phyloP scores from a whole-genome alignment of 2,113 vertebrate species.

The Dendropsophus ebraccatus region DNA sequence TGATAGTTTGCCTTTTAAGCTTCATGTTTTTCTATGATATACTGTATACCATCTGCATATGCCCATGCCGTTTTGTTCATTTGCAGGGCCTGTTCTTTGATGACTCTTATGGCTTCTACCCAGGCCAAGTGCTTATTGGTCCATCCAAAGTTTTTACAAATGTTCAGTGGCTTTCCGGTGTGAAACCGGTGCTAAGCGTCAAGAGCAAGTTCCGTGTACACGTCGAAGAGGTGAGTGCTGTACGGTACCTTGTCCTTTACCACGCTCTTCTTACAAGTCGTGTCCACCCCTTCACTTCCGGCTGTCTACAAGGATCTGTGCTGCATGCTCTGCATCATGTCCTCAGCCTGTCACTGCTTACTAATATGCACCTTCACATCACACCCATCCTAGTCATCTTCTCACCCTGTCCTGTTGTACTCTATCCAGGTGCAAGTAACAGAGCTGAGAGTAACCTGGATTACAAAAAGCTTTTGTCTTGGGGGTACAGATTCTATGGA shows the following conservation, averaged over 20 bases:
- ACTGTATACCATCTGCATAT: no score
- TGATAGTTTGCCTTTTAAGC: no score
- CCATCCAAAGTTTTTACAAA: conserved; percentile 96
- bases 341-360: not conserved
- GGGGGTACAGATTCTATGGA: conserved; percentile 94
- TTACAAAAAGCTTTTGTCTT: conserved; percentile 98
- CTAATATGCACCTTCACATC: not conserved
- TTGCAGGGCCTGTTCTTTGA: conserved; percentile 95
- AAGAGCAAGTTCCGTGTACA: conserved; percentile 98
- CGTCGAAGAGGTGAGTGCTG: conserved; percentile 89
- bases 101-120: conserved; percentile 97
- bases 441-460: conserved; percentile 96
- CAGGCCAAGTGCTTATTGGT: conserved; percentile 95
- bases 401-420: not conserved
- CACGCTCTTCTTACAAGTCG: not conserved
- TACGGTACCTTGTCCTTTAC: not conserved
- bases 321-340: not conserved
- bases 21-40: no score
- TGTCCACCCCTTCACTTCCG: not conserved
- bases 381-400: not conserved
- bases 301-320: not conserved
- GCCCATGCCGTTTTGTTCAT: not conserved
- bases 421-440: conserved; percentile 89
- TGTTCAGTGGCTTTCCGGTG: conserved; percentile 95
- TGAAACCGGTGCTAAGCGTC: conserved; percentile 95